A percentile compares a stretch with the other conserved stretches of the same genome.
Evolutionary conservation across 2,797 vertebrate genomes (phyloP).

Genomic region (Catharus ustulatus): DNA sequence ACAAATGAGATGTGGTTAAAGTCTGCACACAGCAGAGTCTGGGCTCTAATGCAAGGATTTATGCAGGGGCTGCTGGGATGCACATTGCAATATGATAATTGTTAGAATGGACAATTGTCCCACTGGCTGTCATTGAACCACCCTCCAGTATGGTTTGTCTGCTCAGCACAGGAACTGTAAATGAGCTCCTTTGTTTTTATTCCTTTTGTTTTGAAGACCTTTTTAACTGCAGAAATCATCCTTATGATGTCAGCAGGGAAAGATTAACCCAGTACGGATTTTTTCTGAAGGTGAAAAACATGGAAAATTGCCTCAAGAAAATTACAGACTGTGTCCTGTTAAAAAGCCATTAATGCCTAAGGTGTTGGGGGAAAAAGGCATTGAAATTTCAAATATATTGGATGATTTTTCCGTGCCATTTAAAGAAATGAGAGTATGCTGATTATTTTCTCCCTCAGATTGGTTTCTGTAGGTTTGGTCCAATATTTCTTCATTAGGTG

Average conservation of each 20-base stretch:
- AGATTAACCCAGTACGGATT: background rate
- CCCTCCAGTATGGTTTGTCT: background rate
- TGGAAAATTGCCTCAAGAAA: conserved; percentile 33
- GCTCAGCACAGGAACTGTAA: conserved; percentile 13
- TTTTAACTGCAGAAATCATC: conserved; percentile 2
- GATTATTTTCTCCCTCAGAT: conserved; percentile 16
- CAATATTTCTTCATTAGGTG: background rate
- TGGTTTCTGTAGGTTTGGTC: background rate
- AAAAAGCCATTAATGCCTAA: conserved; percentile 33
- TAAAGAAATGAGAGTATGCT: background rate
- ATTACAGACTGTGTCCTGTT: conserved; percentile 5
- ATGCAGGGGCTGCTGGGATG: background rate
- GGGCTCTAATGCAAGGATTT: background rate
- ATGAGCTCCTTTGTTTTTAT: background rate
- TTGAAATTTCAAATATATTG: background rate
- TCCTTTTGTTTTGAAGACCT: conserved; percentile 22
- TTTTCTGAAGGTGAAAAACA: conserved; percentile 14
- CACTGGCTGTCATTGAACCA: conserved; percentile 25
- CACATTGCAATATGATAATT: conserved; percentile 6
- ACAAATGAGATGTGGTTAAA: background rate
- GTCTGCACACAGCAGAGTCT: background rate
- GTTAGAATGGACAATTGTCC: conserved; percentile 6
- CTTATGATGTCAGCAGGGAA: conserved; percentile 14
- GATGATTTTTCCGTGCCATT: background rate
- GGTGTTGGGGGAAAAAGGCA: background rate